phyloP scores from a whole-genome alignment of 2,888 invertebrate species.

The Hoplodrina blanda region DNA sequence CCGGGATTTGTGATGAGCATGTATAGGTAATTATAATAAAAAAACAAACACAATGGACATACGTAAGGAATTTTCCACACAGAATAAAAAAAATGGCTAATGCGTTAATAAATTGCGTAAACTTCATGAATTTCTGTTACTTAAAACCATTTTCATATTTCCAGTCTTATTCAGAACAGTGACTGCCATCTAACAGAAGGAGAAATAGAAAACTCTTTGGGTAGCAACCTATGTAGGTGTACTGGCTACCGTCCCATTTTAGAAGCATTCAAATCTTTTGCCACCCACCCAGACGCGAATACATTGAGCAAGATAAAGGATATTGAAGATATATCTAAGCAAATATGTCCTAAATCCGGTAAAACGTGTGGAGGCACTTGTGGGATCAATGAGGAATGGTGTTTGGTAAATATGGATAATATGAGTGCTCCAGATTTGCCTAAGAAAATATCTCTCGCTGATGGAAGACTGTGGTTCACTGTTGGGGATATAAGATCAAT shows the following conservation, averaged over 20 bases:
- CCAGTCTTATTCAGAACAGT: constrained; percentile 79
- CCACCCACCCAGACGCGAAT: constrained; percentile 74
- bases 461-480: constrained; percentile 86
- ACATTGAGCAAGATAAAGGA: constrained; percentile 71
- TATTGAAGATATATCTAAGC: constrained; percentile 77
- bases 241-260: constrained; percentile 93
- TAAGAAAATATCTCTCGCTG: constrained; percentile 70
- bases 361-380: constrained; percentile 69
- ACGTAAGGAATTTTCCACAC: too few relatives aligned
- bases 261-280: constrained; percentile 91
- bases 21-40: constrained; percentile 89
- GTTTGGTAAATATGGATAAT: constrained; percentile 67
- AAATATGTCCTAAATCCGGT: constrained; percentile 71
- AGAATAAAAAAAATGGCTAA: too few relatives aligned
- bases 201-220: constrained; percentile 93
- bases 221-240: constrained; percentile 94
- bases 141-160: constrained; percentile 28
- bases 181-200: constrained; percentile 87
- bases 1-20: constrained; percentile 94
- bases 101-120: too few relatives aligned
- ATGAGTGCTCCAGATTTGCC: constrained; percentile 49
- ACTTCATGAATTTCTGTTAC: too few relatives aligned
- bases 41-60: too few relatives aligned
- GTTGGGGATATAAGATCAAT: constrained; percentile 85
- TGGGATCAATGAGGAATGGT: constrained; percentile 71